Percentiles rank a stretch among this genome's conserved stretches.
phyloP scores from a whole-genome alignment of 2,113 vertebrate species.

The Dasyornis broadbenti region DNA sequence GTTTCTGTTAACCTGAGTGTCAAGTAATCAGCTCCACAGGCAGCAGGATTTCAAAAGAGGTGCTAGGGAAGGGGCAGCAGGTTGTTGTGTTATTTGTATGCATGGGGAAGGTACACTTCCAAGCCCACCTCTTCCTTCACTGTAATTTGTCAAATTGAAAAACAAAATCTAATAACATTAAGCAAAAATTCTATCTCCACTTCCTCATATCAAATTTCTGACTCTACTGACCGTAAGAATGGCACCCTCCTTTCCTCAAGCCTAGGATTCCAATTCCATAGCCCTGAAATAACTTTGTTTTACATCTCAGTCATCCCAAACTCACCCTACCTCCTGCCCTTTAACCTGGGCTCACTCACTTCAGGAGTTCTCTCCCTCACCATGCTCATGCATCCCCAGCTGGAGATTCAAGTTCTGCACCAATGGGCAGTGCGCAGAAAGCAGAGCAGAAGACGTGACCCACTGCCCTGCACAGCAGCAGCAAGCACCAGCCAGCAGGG shows the following conservation, averaged over 20 bases:
- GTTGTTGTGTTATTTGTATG: neutral
- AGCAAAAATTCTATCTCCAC: neutral
- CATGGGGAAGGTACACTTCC: neutral
- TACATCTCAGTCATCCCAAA: neutral
- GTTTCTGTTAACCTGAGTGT: neutral
- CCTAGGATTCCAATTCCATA: neutral
- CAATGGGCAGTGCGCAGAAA: neutral
- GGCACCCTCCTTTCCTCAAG: neutral
- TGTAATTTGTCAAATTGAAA: neutral
- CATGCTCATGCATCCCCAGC: neutral
- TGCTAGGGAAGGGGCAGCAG: neutral
- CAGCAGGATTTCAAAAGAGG: neutral
- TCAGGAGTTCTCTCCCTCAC: neutral
- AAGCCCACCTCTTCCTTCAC: neutral
- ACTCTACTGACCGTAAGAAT: neutral
- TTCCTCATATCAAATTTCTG: neutral
- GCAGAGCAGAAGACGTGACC: neutral
- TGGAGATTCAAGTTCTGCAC: neutral
- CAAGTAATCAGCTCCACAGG: neutral
- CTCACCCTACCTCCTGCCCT: neutral
- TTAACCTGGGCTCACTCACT: neutral
- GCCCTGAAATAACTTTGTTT: neutral
- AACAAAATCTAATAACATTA: neutral
- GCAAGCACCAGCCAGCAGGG: neutral
- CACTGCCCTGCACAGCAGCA: neutral